phyloP scores from a whole-genome alignment of 2,113 vertebrate species.

The Pomatorhinus ruficollis region DNA sequence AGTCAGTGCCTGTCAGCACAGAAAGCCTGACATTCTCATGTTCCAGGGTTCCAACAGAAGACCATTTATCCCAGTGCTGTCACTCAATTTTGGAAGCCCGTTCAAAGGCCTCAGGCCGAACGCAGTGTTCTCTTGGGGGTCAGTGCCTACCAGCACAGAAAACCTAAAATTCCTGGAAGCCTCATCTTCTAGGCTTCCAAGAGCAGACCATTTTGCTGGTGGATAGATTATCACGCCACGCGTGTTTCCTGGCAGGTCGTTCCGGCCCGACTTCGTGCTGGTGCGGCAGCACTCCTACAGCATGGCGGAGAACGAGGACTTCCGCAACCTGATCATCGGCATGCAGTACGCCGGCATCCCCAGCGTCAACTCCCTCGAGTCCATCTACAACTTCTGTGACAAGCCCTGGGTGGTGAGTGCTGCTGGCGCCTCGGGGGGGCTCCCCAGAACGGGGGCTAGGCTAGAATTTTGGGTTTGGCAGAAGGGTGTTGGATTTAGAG shows the following conservation, averaged over 20 bases:
- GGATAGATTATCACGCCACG: accelerated
- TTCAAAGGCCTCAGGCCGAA: background rate
- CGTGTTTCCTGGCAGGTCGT: slow-evolving; percentile 77
- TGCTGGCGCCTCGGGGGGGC: background rate
- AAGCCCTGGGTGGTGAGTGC: slow-evolving; percentile 96
- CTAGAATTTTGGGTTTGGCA: background rate
- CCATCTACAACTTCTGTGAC: slow-evolving; percentile 97
- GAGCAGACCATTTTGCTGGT: accelerated
- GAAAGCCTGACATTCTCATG: background rate
- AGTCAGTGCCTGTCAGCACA: background rate
- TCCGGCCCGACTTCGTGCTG: slow-evolving; percentile 94
- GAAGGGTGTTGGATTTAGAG: background rate
- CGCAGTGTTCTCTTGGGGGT: background rate
- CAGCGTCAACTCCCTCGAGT: slow-evolving; percentile 92
- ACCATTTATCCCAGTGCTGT: too few species aligned
- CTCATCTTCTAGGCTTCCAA: background rate
- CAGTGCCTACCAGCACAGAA: background rate
- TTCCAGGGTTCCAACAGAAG: too few species aligned
- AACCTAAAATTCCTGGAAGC: background rate
- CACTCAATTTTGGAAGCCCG: background rate
- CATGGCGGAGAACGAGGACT: slow-evolving; percentile 97
- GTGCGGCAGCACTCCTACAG: slow-evolving; percentile 95
- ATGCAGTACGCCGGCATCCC: slow-evolving; percentile 93
- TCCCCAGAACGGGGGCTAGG: background rate
- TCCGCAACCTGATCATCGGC: slow-evolving; percentile 93